phyloP scores from a whole-genome alignment of 2,797 vertebrate species.

The Sebastes paucispinis region DNA sequence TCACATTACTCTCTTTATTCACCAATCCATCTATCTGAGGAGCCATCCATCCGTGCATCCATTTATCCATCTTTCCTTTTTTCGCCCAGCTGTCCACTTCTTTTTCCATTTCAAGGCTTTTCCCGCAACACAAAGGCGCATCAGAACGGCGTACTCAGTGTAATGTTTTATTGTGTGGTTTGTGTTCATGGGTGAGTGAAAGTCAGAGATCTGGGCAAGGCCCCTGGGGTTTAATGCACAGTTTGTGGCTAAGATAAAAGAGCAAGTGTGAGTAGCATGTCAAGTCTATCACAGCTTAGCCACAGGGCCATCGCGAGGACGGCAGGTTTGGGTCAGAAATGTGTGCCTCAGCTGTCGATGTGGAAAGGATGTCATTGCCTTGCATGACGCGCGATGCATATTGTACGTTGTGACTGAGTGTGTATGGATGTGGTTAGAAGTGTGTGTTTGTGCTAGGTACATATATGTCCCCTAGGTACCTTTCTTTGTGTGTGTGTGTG shows the following conservation, averaged over 20 bases:
- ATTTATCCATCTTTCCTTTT: constrained; percentile 17
- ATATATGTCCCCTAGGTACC: constrained; percentile 8
- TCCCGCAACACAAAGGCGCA: background rate
- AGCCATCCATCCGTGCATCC: constrained; percentile 12
- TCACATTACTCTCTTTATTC: constrained; percentile 11
- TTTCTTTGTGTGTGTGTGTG: background rate
- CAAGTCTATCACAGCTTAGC: constrained; percentile 26
- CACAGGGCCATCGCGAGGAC: background rate
- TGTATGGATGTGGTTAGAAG: constrained; percentile 5
- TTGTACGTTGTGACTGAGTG: constrained; percentile 1
- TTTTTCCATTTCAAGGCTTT: constrained; percentile 8
- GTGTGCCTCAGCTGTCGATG: constrained; percentile 19
- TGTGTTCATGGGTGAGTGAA: constrained; percentile 27
- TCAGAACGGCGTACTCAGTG: background rate
- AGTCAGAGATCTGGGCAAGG: background rate
- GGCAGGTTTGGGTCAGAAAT: constrained; percentile 26
- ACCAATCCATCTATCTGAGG: constrained; percentile 8
- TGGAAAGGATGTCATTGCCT: constrained; percentile 18
- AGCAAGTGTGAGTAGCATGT: constrained; percentile 11
- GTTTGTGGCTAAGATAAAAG: background rate
- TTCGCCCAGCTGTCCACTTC: constrained; percentile 3
- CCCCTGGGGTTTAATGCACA: constrained; percentile 14
- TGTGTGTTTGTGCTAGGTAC: constrained; percentile 20
- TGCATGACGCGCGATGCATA: constrained; percentile 7
- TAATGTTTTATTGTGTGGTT: constrained; percentile 13